Base-by-base conservation (phyloP, 2,888 invertebrate genomes). In the Blomia tropicalis region DNA sequence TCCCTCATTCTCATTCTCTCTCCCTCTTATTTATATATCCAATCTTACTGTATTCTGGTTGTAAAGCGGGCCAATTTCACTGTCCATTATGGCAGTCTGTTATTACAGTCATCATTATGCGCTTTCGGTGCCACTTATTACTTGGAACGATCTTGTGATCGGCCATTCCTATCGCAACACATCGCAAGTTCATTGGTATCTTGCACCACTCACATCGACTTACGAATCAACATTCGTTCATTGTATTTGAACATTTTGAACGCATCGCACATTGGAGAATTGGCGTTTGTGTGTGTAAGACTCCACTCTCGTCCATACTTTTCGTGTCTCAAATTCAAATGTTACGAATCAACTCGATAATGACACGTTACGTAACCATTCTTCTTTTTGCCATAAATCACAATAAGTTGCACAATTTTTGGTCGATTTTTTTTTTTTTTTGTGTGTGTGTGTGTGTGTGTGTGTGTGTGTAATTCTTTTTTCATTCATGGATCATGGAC, bases 21-120 rank as follows among this genome's bases (percentile, higher is more conserved):
- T n/a, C n/a, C n/a, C n/a, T n/a, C n/a, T n/a, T n/a, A n/a, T n/a
- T n/a, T n/a, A n/a, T n/a, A n/a, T n/a, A n/a, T n/a, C n/a, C n/a
- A n/a, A n/a, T n/a, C n/a, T n/a, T n/a, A n/a, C n/a, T n/a, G n/a
- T n/a, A n/a, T n/a, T n/a, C n/a, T n/a, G n/a, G 36, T 36, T 7
- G 7, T 17, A 36, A 36, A 36, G 7, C 36, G 36, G 36, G 22
- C 51, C 51, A 47, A 47, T 47, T 47, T 47, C 51, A 47, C 23
- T 47, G 51, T 47, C 51, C 51, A 47, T 47, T 47, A 47, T 19
- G 51, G 51, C 51, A 47, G 51, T 47, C 51, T 47, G 51, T 47
- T 47, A 47, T 47, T 47, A 47, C 51, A 14, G 51, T 27, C 11
- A 47, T 47, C 51, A 47, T 47, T 47, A 47, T 47, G 51, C 51